A percentile compares a stretch with the other conserved stretches of the same genome.
Conservation (phyloP, 2,888 invertebrate genomes). For the Brenthis ino region DNA sequence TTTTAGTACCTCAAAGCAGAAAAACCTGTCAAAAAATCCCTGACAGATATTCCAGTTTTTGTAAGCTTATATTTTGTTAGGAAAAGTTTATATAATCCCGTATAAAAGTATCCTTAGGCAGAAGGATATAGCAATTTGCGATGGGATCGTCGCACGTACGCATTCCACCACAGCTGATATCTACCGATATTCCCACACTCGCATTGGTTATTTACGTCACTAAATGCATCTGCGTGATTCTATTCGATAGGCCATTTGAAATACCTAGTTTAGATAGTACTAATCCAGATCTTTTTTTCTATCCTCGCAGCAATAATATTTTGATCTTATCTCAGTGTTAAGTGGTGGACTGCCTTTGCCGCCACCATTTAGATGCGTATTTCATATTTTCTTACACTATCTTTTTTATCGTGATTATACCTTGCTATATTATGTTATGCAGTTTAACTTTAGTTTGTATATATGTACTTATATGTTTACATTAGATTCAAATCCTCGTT, state of each 20-base stretch:
- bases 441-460: no score
- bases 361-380: neutral
- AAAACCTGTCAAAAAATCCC: no score
- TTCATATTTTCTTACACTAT: neutral
- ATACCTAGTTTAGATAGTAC: constrained; percentile 6
- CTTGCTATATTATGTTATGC: neutral
- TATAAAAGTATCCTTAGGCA: constrained; percentile 18
- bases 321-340: constrained; percentile 10
- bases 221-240: constrained; percentile 40
- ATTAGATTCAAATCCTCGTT: no score
- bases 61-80: no score
- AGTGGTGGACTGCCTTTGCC: constrained; percentile 6
- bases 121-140: constrained; percentile 29
- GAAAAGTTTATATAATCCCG: neutral
- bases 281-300: constrained; percentile 13
- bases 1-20: no score
- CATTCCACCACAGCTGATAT: constrained; percentile 38
- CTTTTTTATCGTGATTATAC: neutral
- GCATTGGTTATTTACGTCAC: constrained; percentile 36
- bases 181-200: constrained; percentile 42
- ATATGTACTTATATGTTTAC: no score
- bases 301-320: constrained; percentile 8
- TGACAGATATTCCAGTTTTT: no score
- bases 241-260: constrained; percentile 32
- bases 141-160: constrained; percentile 47